Evolutionary conservation across 2,797 vertebrate genomes (phyloP).

Genomic region (Eupleurogrammus muticus): DNA sequence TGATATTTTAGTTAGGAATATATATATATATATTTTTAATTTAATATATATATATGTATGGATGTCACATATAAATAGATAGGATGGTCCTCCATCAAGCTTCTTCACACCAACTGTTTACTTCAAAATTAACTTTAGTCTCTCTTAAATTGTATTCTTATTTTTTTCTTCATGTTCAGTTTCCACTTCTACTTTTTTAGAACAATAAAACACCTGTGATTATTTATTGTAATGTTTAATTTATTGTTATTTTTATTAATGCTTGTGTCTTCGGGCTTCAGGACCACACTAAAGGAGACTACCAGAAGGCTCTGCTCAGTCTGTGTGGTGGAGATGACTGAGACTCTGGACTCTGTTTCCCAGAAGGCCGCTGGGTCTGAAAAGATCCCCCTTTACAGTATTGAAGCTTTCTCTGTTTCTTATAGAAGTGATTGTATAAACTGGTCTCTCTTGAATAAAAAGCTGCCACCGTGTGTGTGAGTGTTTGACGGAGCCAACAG

Average conservation of each 20-base stretch:
- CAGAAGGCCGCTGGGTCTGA: constrained; percentile 6
- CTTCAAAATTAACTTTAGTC: too few species aligned
- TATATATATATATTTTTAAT: too few species aligned
- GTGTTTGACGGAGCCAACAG: constrained; percentile 58
- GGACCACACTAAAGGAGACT: constrained; percentile 98
- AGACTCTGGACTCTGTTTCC: constrained; percentile 54
- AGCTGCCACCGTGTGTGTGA: constrained; percentile 1
- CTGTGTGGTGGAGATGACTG: constrained; percentile 95
- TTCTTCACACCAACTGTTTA: too few species aligned
- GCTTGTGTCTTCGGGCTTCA: constrained; percentile 52
- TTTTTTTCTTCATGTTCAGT: too few species aligned
- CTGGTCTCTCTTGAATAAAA: constrained; percentile 43
- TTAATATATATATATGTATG: too few species aligned
- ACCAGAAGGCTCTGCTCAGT: constrained; percentile 93
- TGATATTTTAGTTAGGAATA: too few species aligned
- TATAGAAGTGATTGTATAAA: neutral
- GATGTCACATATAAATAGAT: too few species aligned
- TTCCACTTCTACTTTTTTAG: too few species aligned
- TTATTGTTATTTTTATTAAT: neutral
- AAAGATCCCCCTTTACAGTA: neutral
- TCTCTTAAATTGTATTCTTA: too few species aligned
- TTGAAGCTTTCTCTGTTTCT: constrained; percentile 7
- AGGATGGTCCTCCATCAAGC: too few species aligned
- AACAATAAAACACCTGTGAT: too few species aligned
- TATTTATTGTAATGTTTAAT: too few species aligned